Base-by-base conservation (phyloP, 92 coral and sea anemone genomes). In the Pocillopora meandrina region DNA sequence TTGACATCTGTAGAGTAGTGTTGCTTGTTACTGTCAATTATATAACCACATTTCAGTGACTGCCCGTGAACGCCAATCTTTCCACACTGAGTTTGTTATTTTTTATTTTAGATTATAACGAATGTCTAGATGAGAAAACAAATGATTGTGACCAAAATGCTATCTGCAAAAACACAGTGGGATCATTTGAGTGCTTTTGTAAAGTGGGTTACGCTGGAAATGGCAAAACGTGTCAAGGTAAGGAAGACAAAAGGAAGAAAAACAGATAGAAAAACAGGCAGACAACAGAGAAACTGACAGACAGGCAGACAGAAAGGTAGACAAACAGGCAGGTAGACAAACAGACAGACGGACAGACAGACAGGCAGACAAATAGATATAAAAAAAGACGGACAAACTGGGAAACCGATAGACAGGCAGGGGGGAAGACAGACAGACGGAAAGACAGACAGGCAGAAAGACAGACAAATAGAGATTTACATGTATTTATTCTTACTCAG, bases 91-190 rank as follows among this genome's bases (percentile, higher is more conserved):
- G 16, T 17, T 35, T 6, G 49, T 1, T n/a, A 3, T 42, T 63
- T 52, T 65, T 49, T 62, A 59, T 58, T 82, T 57, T 59, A 84
- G 88, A 84, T 61, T 82, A 42, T 12, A 69, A 84, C 61, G 88
- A 84, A 60, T 90, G 93, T 55, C 52, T 60, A 67, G 82, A 77
- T 67, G 33, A 65, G 60, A 66, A 33, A 49, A 73, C 60, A 3
- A 15, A 86, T 78, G 85, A 87, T 65, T 87, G 90, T 72, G 84
- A 90, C 70, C 21, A 61, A 20, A 87, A 90, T 64, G 93, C 85
- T 20, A 82, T 71, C 7, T 90, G 93, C 65, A 77, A 80, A 57
- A 90, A 90, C 69, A 90, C 90, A 31, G 70, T 87, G 35, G 93
- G 93, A 12, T 78, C 85, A 34, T 90, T 86, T 72, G 42, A 78